Percentiles rank a stretch among this genome's conserved stretches.
Conservation (phyloP, 2,888 invertebrate species). For the Ceratothoa steindachneri region DNA sequence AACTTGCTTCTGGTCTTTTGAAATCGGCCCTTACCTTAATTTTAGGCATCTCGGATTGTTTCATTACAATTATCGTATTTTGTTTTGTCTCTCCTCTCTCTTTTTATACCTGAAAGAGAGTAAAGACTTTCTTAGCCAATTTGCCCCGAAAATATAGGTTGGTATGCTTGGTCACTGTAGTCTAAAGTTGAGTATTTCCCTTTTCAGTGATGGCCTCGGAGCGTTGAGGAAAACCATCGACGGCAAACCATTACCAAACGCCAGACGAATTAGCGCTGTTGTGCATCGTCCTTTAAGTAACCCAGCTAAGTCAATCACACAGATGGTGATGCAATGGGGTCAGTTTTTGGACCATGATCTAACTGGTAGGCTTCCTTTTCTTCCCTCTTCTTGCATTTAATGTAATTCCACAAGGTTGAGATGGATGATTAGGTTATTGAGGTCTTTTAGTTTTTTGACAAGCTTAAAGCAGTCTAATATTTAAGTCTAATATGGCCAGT, state of each 20-base stretch:
- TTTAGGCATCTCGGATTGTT: slow-evolving; percentile 4
- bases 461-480: too few species aligned
- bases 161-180: too few species aligned
- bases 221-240: slow-evolving; percentile 57
- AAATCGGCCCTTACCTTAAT: background rate
- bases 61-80: too few species aligned
- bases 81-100: too few species aligned
- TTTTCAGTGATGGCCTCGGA: slow-evolving; percentile 46
- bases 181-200: too few species aligned
- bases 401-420: background rate
- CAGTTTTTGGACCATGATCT: slow-evolving; percentile 86
- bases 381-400: background rate
- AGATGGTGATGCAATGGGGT: slow-evolving; percentile 86
- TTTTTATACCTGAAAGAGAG: too few species aligned
- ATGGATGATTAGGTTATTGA: background rate
- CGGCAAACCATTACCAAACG: slow-evolving; percentile 62
- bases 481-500: too few species aligned
- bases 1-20: background rate
- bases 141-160: too few species aligned
- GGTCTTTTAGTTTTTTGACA: too few species aligned
- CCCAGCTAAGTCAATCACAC: slow-evolving; percentile 66
- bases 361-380: slow-evolving; percentile 53
- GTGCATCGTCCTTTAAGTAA: slow-evolving; percentile 64
- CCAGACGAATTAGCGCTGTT: slow-evolving; percentile 67
- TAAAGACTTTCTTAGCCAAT: too few species aligned